These are phyloP conservation scores for Pterobdella sp. DNA, from an alignment of 2,888 invertebrate genomes.

Conservation along the genomic window DNA sequence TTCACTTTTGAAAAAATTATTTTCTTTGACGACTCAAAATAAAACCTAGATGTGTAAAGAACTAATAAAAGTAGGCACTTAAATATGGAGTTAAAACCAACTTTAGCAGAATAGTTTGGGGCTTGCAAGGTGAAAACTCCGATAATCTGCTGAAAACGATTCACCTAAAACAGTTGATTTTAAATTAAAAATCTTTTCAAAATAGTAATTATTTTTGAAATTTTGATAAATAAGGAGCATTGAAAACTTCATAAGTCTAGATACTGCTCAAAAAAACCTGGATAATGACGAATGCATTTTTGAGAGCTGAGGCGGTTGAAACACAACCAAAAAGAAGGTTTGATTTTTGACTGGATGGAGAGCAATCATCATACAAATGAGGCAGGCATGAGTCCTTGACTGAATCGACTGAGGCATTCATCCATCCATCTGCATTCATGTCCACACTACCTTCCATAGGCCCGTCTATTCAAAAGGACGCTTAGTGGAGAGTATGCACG, in stretches of 20 bases:
- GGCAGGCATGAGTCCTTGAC: conserved; percentile 35
- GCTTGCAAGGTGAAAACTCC: conserved; percentile 54
- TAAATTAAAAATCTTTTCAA: background rate
- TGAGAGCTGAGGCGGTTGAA: conserved; percentile 42
- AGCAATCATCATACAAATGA: conserved; percentile 35
- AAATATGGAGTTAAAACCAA: too few relatives aligned
- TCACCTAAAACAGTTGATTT: conserved; percentile 41
- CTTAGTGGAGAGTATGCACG: background rate
- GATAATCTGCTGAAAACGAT: conserved; percentile 54
- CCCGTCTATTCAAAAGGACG: background rate
- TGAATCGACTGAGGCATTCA: conserved; percentile 13
- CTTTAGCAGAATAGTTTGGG: conserved; percentile 51
- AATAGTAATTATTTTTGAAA: background rate
- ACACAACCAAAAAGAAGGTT: conserved; percentile 40
- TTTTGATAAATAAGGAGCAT: background rate
- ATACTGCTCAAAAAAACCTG: conserved; percentile 40
- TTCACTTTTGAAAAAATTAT: too few relatives aligned
- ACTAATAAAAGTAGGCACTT: too few relatives aligned
- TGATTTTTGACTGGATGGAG: conserved; percentile 31
- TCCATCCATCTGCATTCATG: background rate
- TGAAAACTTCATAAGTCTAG: background rate
- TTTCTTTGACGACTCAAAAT: too few relatives aligned
- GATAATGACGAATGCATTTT: conserved; percentile 53
- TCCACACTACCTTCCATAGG: conserved; percentile 8
- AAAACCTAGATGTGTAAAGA: too few relatives aligned